These are phyloP conservation scores for Gryllus longicercus DNA, from an alignment of 2,888 invertebrate species.

Conservation along the genomic window DNA sequence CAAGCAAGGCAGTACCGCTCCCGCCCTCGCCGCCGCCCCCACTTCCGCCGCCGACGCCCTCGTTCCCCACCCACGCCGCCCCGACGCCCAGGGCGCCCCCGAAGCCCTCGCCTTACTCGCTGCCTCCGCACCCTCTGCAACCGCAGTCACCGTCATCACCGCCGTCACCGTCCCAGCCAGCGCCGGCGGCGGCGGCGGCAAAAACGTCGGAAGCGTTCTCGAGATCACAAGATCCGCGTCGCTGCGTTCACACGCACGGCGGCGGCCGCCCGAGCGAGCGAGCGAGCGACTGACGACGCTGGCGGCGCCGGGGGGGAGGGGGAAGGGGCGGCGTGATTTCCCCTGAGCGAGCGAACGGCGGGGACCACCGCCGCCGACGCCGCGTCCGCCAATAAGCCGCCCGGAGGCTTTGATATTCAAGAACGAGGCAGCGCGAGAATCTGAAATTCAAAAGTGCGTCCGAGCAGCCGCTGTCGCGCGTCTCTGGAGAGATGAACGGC, in stretches of 20 bases:
- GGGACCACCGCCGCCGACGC: background rate
- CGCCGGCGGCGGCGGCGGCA: too few relatives aligned
- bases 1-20: too few relatives aligned
- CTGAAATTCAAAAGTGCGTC: conserved; percentile 17
- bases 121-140: too few relatives aligned
- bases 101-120: too few relatives aligned
- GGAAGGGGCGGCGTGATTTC: background rate
- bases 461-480: background rate
- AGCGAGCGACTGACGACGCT: too few relatives aligned
- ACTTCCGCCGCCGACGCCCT: too few relatives aligned
- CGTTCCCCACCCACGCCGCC: too few relatives aligned
- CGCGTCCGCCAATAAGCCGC: background rate
- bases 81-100: too few relatives aligned
- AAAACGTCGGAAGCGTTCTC: background rate
- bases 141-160: too few relatives aligned
- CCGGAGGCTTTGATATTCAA: background rate
- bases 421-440: background rate
- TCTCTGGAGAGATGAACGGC: too few relatives aligned
- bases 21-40: too few relatives aligned
- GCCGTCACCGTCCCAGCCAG: too few relatives aligned
- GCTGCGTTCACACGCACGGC: background rate
- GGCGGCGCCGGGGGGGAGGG: background rate
- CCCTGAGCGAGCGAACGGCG: background rate
- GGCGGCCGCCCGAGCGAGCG: background rate
- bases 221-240: background rate